These are phyloP conservation scores for Epinephelus malabaricus DNA, from an alignment of 2,797 vertebrate genomes.

Conservation along the genomic window DNA sequence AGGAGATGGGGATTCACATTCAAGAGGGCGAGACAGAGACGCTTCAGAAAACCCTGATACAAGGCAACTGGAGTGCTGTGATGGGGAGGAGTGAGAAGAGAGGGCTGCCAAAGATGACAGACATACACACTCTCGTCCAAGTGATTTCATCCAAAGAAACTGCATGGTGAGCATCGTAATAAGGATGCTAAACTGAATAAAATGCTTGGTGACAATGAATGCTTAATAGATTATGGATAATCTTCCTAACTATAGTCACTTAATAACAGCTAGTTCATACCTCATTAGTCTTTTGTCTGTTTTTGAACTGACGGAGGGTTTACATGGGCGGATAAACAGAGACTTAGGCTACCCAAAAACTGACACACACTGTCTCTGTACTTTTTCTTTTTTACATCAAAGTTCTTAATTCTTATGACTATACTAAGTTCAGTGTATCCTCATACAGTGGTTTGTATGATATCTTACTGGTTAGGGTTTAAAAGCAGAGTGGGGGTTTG, in stretches of 20 bases:
- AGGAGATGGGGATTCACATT: constrained; percentile 13
- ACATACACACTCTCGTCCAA: background rate
- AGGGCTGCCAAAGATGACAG: constrained; percentile 10
- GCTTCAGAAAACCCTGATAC: background rate
- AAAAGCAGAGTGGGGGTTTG: too few relatives aligned
- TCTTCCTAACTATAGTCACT: background rate
- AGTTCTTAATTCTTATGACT: too few relatives aligned
- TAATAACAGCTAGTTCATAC: background rate
- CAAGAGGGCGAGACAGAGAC: constrained; percentile 4
- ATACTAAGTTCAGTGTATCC: too few relatives aligned
- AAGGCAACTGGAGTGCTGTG: constrained; percentile 2
- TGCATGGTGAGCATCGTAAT: background rate
- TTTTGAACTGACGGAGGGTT: background rate
- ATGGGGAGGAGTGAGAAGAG: background rate
- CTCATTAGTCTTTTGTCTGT: background rate
- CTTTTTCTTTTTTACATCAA: too few relatives aligned
- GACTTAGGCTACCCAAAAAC: too few relatives aligned
- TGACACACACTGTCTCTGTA: too few relatives aligned
- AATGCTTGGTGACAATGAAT: background rate
- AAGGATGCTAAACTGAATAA: background rate
- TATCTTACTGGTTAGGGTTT: too few relatives aligned
- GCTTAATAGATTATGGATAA: background rate
- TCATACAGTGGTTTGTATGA: too few relatives aligned
- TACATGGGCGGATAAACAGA: too few relatives aligned
- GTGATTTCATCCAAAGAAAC: constrained; percentile 6